phyloP scores from a whole-genome alignment of 1,140 invertebrate genomes.

The Brachionus koreanus region DNA sequence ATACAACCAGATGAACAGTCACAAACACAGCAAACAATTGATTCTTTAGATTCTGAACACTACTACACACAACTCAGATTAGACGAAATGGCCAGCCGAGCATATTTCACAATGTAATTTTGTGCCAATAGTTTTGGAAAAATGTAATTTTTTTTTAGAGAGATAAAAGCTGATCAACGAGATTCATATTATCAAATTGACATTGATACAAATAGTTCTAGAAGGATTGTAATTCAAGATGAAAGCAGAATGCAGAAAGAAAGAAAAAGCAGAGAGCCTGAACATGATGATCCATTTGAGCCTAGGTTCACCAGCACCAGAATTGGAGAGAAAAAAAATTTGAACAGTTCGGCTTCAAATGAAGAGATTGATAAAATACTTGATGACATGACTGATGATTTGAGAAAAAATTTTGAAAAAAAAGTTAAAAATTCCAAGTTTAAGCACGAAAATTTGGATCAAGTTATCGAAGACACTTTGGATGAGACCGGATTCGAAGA shows the following conservation, averaged over 20 bases:
- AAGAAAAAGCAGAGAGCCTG: background rate
- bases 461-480: background rate
- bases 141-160: background rate
- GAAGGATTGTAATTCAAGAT: background rate
- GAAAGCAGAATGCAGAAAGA: background rate
- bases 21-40: background rate
- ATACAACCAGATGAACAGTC: background rate
- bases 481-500: conserved; percentile 6
- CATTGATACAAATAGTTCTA: background rate
- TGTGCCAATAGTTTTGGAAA: background rate
- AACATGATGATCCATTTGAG: background rate
- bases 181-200: background rate
- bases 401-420: background rate
- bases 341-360: background rate
- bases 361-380: background rate
- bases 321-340: background rate
- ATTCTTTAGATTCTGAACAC: conserved; percentile 1
- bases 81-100: background rate
- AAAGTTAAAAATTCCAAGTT: background rate
- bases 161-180: background rate
- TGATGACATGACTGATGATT: background rate
- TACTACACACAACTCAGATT: background rate
- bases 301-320: background rate
- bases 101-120: background rate
- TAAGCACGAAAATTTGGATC: background rate